phyloP scores from a whole-genome alignment of 2,113 vertebrate species.

The Alosa alosa region DNA sequence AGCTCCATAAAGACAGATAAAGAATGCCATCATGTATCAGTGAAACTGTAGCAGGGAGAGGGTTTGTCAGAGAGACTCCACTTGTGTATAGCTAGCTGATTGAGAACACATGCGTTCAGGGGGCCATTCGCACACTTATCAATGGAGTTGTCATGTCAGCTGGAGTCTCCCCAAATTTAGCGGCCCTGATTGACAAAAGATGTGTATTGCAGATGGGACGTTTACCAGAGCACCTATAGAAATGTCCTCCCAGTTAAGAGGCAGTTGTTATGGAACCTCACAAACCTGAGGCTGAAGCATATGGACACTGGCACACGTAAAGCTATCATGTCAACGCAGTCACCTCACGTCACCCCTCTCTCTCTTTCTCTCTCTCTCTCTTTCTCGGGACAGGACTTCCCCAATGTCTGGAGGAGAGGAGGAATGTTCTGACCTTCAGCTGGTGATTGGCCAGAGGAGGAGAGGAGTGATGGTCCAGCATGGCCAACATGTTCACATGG shows the following conservation, averaged over 20 bases:
- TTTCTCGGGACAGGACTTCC: neutral
- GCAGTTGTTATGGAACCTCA: neutral
- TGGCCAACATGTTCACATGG: neutral
- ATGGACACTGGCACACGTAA: neutral
- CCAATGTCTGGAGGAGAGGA: neutral
- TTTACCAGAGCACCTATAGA: neutral
- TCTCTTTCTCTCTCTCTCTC: too few relatives aligned
- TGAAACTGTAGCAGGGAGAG: neutral
- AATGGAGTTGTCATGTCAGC: neutral
- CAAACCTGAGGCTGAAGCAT: neutral
- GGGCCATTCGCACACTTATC: neutral
- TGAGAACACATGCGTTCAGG: neutral
- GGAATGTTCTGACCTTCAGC: neutral
- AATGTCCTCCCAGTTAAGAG: neutral
- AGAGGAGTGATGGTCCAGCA: neutral
- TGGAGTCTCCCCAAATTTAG: neutral
- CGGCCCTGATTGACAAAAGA: neutral
- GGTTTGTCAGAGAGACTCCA: neutral
- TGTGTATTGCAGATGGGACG: neutral
- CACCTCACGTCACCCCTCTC: neutral
- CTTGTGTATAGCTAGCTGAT: neutral
- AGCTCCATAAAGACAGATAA: slow-evolving; percentile 12
- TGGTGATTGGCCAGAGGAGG: neutral
- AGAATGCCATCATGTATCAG: slow-evolving; percentile 1
- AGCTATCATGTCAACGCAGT: neutral